phyloP scores from a whole-genome alignment of 2,888 invertebrate species.

The Cheilosia vernalis region DNA sequence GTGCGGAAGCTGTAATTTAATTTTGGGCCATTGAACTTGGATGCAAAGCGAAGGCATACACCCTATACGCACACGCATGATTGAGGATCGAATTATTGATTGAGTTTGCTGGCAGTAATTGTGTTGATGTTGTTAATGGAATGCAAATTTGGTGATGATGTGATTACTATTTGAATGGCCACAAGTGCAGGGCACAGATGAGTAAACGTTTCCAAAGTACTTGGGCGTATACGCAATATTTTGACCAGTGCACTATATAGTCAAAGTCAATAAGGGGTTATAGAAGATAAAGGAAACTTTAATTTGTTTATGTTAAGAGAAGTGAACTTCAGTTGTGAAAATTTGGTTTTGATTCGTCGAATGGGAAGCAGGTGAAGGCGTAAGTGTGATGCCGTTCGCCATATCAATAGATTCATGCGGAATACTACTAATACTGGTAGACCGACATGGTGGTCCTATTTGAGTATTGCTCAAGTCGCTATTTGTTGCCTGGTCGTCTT shows the following conservation, averaged over 20 bases:
- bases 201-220: conserved; percentile 1
- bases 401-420: no score
- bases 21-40: conserved; percentile 1
- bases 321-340: no score
- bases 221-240: conserved; percentile 42
- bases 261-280: not conserved
- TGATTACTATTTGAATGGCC: conserved; percentile 20
- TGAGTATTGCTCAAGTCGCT: no score
- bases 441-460: no score
- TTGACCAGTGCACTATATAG: not conserved
- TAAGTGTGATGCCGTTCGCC: no score
- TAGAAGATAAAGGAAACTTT: no score
- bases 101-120: conserved; percentile 29
- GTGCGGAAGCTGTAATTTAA: conserved; percentile 23
- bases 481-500: no score
- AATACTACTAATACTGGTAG: no score
- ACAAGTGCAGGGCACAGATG: conserved; percentile 4
- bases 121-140: conserved; percentile 51
- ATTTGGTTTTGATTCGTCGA: no score
- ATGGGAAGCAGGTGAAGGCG: no score
- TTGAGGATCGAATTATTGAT: conserved; percentile 40
- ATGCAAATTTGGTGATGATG: conserved; percentile 50
- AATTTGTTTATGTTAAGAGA: no score
- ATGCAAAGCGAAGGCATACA: not conserved
- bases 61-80: not conserved